Evolutionary conservation across 2,888 invertebrate genomes (phyloP).

Genomic region (Ferdinandea cuprea): DNA sequence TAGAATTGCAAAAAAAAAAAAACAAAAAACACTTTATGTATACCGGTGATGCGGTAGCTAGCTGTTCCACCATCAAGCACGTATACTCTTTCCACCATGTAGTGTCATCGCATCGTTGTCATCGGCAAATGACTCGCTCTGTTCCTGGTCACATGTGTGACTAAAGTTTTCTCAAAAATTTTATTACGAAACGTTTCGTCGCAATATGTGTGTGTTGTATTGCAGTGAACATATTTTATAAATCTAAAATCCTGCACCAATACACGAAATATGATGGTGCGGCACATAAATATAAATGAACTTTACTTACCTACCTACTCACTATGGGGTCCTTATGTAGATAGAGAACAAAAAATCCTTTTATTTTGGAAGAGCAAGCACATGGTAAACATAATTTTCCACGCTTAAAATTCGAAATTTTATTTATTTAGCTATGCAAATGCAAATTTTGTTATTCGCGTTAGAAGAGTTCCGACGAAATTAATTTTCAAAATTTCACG

Average conservation of each 20-base stretch:
- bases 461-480: constrained; percentile 38
- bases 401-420: constrained; percentile 51
- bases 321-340: neutral
- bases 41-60: no score
- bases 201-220: constrained; percentile 64
- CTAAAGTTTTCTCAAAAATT: constrained; percentile 70
- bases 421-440: constrained; percentile 69
- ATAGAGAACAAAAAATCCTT: neutral
- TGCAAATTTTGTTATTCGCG: constrained; percentile 20
- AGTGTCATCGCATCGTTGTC: constrained; percentile 3
- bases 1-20: constrained; percentile 3
- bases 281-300: constrained; percentile 57
- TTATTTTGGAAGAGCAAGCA: constrained; percentile 11
- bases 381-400: constrained; percentile 17
- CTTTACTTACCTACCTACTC: constrained; percentile 3
- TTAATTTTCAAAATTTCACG: constrained; percentile 54
- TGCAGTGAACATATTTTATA: constrained; percentile 45
- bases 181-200: constrained; percentile 70
- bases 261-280: constrained; percentile 40
- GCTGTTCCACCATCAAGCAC: constrained; percentile 27
- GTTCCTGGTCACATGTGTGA: constrained; percentile 60
- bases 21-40: neutral
- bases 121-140: constrained; percentile 53
- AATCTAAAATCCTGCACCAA: constrained; percentile 69
- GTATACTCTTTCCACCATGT: constrained; percentile 14